Evolutionary conservation across 2,113 vertebrate species (phyloP), one percentile per base, ranked within the genome.

Genomic region (Heloderma charlesbogerti): DNA sequence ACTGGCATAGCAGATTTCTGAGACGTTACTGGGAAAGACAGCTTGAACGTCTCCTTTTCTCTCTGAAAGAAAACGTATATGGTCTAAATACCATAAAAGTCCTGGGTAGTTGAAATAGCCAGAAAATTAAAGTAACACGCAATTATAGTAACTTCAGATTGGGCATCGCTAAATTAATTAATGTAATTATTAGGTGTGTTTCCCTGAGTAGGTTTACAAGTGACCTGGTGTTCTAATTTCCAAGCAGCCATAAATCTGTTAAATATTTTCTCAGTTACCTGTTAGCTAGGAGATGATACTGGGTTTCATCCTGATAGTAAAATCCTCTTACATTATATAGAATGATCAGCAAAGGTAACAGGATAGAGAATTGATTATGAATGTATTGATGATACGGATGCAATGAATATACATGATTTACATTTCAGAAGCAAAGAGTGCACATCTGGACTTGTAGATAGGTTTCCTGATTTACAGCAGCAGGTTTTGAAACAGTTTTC

Each of bases 151-250:
- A 75, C 51, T 85, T 95, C 71, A 83, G 27, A 88, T 85, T 8
- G 89, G 88, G 67, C 88, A 63, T 92, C 2, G 79, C 86, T n/a
- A 92, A 91, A 93, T 89, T 93, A 89, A 92, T 91, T 92, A 88
- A 90, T 83, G 1, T 84, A 75, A 71, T 94, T 92, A 85, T 89
- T 16, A 15, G 93, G 66, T 84, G 79, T 87, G 3, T 92, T 92
- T 88, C 69, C 60, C 51, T 88, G 7, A 6, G 12, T 90, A 63
- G 2, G 0, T 85, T 89, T 91, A 66, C 54, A 86, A 84, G 43
- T 88, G 69, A 1, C 77, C 81, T 91, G 81, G 60, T n/a, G 66
- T 95, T 94, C 54, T 74, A 83, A 1, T 91, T 90, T 92, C 27
- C 69, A 92, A 84, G 1, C 37, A 74, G 34, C 48, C 86, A 29